Conservation (phyloP, 1,140 invertebrate species). For the Plectrocnemia conspersa region DNA sequence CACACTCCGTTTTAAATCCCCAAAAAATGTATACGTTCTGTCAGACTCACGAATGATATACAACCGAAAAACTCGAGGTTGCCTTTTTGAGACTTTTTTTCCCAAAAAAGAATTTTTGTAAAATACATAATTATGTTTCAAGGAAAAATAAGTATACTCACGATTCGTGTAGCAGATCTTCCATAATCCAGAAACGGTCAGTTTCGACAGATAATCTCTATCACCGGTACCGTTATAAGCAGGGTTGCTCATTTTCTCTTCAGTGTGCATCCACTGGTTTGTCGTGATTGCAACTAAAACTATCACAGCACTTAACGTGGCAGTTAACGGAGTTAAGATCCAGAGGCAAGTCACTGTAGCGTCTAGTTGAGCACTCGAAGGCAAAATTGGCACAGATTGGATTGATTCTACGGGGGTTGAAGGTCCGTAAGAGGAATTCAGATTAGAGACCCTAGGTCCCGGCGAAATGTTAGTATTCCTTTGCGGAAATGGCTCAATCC, state of each 20-base stretch:
- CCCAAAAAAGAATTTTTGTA: background rate
- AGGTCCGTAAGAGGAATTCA: conserved; percentile 17
- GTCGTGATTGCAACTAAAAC: conserved; percentile 62
- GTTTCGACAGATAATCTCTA: conserved; percentile 59
- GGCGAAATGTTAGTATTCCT: conserved; percentile 20
- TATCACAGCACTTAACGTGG: conserved; percentile 59
- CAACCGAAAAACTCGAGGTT: background rate
- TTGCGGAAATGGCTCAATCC: conserved; percentile 28
- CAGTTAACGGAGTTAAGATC: conserved; percentile 60
- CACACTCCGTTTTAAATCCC: conserved; percentile 7
- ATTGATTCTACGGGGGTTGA: conserved; percentile 6
- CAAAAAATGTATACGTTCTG: conserved; percentile 11
- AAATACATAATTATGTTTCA: background rate
- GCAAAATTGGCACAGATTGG: conserved; percentile 41
- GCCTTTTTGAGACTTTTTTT: background rate
- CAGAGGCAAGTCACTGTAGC: conserved; percentile 57
- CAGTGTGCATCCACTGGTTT: conserved; percentile 66
- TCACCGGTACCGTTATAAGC: conserved; percentile 61
- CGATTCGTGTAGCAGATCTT: conserved; percentile 65
- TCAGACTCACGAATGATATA: too few relatives aligned
- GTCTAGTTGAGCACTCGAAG: conserved; percentile 48
- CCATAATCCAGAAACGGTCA: conserved; percentile 67
- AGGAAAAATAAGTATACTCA: conserved; percentile 47
- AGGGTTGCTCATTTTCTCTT: conserved; percentile 65
- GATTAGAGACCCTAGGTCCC: conserved; percentile 15